A percentile compares a stretch with the other conserved stretches of the same genome.
These are phyloP conservation scores for Nesogale talazaci DNA, from an alignment of 2,113 vertebrate species.

Conservation along the genomic window DNA sequence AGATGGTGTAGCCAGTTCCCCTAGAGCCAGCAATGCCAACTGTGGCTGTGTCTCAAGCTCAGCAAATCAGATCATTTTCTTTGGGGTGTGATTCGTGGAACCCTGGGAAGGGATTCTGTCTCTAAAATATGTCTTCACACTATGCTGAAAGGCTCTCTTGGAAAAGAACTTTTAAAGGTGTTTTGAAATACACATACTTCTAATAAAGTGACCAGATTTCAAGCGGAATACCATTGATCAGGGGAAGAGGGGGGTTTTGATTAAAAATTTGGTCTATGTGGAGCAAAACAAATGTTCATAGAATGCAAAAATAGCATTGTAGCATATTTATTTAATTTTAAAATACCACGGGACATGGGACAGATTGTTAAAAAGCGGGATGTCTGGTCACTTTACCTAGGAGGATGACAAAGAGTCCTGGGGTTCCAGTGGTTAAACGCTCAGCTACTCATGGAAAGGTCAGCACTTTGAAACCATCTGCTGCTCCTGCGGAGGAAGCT, in stretches of 20 bases:
- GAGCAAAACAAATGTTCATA: too few relatives aligned
- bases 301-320: too few relatives aligned
- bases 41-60: background rate
- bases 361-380: too few relatives aligned
- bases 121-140: background rate
- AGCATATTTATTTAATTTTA: too few relatives aligned
- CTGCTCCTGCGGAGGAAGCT: background rate
- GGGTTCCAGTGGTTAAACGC: background rate
- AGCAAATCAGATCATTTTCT: background rate
- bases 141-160: slow-evolving; percentile 9
- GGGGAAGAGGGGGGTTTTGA: too few relatives aligned
- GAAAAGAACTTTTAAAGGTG: background rate
- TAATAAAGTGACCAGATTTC: background rate
- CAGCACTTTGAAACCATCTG: background rate
- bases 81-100: background rate
- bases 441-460: background rate
- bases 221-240: too few relatives aligned
- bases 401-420: background rate
- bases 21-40: background rate
- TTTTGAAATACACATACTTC: background rate
- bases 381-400: too few relatives aligned
- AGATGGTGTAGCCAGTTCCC: background rate
- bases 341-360: too few relatives aligned
- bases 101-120: background rate
- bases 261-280: too few relatives aligned